Evolutionary conservation across 2,888 invertebrate species (phyloP).

Genomic region (Tipula unca): DNA sequence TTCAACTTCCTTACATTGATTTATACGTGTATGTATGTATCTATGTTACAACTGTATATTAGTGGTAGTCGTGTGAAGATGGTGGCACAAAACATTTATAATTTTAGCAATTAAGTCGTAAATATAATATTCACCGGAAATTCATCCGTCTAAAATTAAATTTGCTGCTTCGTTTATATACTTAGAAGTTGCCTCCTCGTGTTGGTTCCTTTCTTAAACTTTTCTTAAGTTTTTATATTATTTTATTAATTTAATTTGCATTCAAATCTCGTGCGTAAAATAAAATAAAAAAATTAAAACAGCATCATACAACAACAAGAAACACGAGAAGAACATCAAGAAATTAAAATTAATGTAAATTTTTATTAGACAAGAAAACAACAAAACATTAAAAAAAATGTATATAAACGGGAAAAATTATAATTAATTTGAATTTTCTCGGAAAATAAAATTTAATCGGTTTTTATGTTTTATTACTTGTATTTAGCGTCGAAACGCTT

Average conservation of each 20-base stretch:
- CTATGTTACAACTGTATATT: not conserved
- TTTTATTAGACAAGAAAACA: not conserved
- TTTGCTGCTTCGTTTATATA: not conserved
- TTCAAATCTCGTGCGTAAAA: constrained; percentile 14
- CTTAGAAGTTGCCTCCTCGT: not conserved
- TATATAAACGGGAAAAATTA: not conserved
- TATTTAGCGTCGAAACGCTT: too few relatives aligned
- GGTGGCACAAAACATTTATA: not conserved
- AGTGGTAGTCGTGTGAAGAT: not conserved
- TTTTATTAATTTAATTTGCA: not conserved
- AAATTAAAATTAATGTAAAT: not conserved
- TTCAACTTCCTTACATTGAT: not conserved
- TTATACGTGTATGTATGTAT: not conserved
- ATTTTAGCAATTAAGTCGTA: not conserved
- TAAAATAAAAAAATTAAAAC: not conserved
- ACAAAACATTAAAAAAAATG: not conserved
- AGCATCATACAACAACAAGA: not conserved
- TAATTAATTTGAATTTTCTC: not conserved
- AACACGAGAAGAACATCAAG: not conserved
- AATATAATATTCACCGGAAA: not conserved
- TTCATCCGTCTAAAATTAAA: not conserved
- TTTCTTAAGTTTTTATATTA: not conserved
- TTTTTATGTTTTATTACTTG: not conserved
- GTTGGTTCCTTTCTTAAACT: not conserved
- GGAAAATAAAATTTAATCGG: not conserved